Conservation (phyloP, 2,797 vertebrate species). For the Vultur gryphus region DNA sequence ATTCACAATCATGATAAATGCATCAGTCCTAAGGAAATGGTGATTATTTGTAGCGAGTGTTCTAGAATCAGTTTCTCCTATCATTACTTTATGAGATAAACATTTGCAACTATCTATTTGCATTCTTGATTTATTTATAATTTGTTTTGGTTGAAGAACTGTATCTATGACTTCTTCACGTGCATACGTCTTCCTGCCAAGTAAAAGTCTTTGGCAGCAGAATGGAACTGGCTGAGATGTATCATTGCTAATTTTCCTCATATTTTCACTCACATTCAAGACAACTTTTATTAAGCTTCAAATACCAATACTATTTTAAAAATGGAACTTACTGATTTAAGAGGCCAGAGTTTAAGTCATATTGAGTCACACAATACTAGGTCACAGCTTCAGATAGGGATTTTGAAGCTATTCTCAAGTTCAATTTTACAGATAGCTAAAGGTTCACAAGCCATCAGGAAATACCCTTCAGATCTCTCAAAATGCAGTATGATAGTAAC, state of each 20-base stretch:
- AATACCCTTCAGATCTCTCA: background rate
- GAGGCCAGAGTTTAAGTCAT: background rate
- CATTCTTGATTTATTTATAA: background rate
- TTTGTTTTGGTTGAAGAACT: background rate
- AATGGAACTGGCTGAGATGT: background rate
- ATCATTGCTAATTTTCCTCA: background rate
- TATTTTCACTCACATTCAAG: background rate
- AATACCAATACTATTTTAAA: background rate
- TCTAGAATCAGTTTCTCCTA: background rate
- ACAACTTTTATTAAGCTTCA: background rate
- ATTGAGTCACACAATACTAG: background rate
- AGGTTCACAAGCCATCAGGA: background rate
- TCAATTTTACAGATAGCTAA: background rate
- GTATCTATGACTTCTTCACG: background rate
- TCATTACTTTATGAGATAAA: background rate
- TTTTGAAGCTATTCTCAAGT: conserved; percentile 3
- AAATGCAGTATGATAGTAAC: background rate
- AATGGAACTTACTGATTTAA: background rate
- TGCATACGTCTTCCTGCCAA: background rate
- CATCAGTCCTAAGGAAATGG: background rate
- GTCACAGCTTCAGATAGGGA: background rate
- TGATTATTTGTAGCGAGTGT: background rate
- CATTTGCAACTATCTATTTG: background rate
- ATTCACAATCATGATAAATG: background rate
- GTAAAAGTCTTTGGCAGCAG: background rate